Conservation (phyloP, 2,888 invertebrate species). For the Chrysolina americana region DNA sequence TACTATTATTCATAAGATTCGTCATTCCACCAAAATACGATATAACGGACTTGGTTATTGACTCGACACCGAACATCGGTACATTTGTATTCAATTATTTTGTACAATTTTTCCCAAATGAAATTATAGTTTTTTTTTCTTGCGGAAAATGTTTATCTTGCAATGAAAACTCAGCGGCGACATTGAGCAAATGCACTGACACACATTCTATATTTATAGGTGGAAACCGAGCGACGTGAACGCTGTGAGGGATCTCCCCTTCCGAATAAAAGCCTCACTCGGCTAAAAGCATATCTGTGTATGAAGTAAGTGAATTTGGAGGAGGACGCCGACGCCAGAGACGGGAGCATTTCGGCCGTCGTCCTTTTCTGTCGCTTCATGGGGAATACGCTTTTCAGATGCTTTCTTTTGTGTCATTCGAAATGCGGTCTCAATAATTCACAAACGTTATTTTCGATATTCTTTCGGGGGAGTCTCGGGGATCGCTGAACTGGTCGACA, state of each 20-base stretch:
- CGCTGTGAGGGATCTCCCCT: slow-evolving; percentile 56
- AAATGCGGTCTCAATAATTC: slow-evolving; percentile 27
- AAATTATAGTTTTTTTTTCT: neutral
- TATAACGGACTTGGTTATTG: too few species aligned
- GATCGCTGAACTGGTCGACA: neutral
- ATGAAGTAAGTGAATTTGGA: slow-evolving; percentile 70
- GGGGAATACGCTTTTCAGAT: slow-evolving; percentile 26
- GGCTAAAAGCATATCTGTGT: slow-evolving; percentile 69
- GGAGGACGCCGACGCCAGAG: slow-evolving; percentile 53
- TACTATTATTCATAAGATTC: too few species aligned
- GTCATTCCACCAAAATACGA: too few species aligned
- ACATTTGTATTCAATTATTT: too few species aligned
- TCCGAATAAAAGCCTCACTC: slow-evolving; percentile 60
- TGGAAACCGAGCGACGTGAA: slow-evolving; percentile 26
- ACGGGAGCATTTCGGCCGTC: slow-evolving; percentile 31
- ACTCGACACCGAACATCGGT: too few species aligned
- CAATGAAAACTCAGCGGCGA: slow-evolving; percentile 40
- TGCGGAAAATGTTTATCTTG: slow-evolving; percentile 9
- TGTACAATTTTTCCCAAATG: neutral
- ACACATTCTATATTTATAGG: slow-evolving; percentile 60
- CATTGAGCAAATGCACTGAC: slow-evolving; percentile 57
- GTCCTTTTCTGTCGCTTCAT: slow-evolving; percentile 28
- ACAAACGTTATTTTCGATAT: slow-evolving; percentile 19
- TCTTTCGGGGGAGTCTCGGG: neutral
- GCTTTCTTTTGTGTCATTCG: slow-evolving; percentile 17